Evolutionary conservation across 2,888 invertebrate species (phyloP), one percentile per base, ranked within the genome.

Genomic region (Hydrotaea cyrtoneurina): DNA sequence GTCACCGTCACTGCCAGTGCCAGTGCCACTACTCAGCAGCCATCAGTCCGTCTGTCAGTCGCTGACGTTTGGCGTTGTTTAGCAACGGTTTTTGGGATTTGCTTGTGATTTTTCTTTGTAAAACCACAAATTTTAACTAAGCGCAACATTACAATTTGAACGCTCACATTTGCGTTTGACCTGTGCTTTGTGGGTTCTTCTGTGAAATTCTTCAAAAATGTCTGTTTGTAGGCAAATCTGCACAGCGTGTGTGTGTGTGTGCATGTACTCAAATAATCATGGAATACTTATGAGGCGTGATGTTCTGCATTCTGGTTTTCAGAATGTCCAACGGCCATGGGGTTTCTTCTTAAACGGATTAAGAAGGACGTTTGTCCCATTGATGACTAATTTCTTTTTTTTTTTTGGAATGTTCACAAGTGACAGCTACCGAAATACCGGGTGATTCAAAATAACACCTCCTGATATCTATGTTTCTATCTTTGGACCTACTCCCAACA

Each of bases 21-120:
- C 64, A 64, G n/a, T 53, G 69, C 39, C 69, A 69, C 39, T 39
- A 66, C 13, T 66, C 64, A 39, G 64, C 59, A 59, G 75, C 23
- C 23, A 19, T 74, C 59, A 13, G 19, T 74, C 59, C 43, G 8
- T 80, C 78, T 26, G 69, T 74, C 75, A n/a, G 31, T 53, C 53
- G 55, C 46, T 79, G 57, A 79, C n/a, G 59, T 78, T 31, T 75
- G 50, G 46, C 23, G 21, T 21, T 62, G 71, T 39, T 53, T n/a
- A 66, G 73, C 64, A 73, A 76, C 43, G 82, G 64, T 73, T 76
- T 79, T 53, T 66, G 10, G n/a, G 36, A 71, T 59, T 76, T 84
- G 84, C 78, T 77, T 81, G 78, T 81, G 84, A 84, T 84, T 81
- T 83, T 81, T 84, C 78, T 36, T 64, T 74, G 75, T 75, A 74